These are phyloP conservation scores for Hemichromis elongatus DNA, from an alignment of 2,113 vertebrate species.

Conservation along the genomic window DNA sequence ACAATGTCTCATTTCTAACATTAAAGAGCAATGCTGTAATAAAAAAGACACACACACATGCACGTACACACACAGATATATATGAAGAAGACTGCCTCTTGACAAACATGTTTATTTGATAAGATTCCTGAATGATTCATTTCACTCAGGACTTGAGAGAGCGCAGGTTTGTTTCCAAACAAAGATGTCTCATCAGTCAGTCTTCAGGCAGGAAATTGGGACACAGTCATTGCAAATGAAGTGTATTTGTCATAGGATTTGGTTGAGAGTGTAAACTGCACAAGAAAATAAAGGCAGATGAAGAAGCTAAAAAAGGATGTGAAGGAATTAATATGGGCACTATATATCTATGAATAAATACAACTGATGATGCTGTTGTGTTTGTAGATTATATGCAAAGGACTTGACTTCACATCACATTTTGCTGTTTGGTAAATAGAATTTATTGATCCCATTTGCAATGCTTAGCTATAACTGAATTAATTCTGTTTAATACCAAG, in stretches of 20 bases:
- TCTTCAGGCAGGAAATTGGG: not conserved
- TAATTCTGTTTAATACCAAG: not conserved
- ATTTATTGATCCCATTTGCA: not conserved
- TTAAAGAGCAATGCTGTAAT: not conserved
- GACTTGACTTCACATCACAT: not conserved
- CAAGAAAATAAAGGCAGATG: not conserved
- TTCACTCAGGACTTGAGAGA: constrained; percentile 57
- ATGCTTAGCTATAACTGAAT: not conserved
- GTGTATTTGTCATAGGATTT: not conserved
- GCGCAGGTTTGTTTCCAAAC: constrained; percentile 12
- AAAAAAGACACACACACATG: not conserved
- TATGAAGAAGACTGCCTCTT: not conserved
- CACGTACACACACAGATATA: not conserved
- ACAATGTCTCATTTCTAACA: not conserved
- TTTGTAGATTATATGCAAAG: not conserved
- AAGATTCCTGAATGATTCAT: constrained; percentile 64
- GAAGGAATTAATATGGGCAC: not conserved
- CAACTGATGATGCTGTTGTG: not conserved
- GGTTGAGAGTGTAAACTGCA: not conserved
- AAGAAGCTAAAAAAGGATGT: not conserved
- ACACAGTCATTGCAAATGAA: not conserved
- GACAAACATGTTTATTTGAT: constrained; percentile 46
- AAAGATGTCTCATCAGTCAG: not conserved
- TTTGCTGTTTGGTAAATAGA: not conserved
- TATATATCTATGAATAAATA: not conserved